These are phyloP conservation scores for Ypsolopha scabrella DNA, from an alignment of 2,888 invertebrate genomes.

Conservation along the genomic window DNA sequence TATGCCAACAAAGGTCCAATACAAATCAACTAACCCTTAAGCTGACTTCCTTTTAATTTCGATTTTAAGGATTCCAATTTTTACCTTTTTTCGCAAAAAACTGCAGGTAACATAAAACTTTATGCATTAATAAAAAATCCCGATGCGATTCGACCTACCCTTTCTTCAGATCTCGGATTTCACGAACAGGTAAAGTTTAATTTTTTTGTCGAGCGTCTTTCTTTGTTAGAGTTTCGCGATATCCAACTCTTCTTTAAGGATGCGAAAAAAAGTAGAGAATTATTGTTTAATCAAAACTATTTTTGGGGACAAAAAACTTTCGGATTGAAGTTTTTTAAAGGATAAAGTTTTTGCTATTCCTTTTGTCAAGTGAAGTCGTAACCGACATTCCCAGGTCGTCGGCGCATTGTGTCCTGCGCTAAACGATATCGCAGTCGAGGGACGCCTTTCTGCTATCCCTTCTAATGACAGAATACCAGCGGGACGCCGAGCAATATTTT, in stretches of 20 bases:
- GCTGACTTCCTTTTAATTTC: slow-evolving; percentile 53
- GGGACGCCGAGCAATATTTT: slow-evolving; percentile 54
- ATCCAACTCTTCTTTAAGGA: slow-evolving; percentile 54
- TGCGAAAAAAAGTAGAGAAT: slow-evolving; percentile 42
- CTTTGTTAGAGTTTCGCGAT: slow-evolving; percentile 58
- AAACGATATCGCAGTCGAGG: slow-evolving; percentile 44
- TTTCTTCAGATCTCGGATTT: slow-evolving; percentile 63
- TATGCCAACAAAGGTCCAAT: slow-evolving; percentile 33
- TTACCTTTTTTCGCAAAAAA: slow-evolving; percentile 41
- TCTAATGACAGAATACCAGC: slow-evolving; percentile 64
- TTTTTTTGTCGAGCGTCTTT: slow-evolving; percentile 46
- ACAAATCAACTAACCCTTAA: slow-evolving; percentile 55
- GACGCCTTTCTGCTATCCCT: slow-evolving; percentile 42
- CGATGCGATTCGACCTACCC: slow-evolving; percentile 54
- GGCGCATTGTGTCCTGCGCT: slow-evolving; percentile 45
- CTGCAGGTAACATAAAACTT: slow-evolving; percentile 37
- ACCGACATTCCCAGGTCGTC: slow-evolving; percentile 66
- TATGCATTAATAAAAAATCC: slow-evolving; percentile 37
- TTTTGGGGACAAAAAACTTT: slow-evolving; percentile 46
- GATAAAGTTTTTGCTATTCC: slow-evolving; percentile 51
- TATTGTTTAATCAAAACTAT: slow-evolving; percentile 56
- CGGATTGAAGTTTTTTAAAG: slow-evolving; percentile 43
- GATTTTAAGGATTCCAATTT: slow-evolving; percentile 45
- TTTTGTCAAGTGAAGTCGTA: slow-evolving; percentile 53
- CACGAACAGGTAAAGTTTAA: slow-evolving; percentile 64